A percentile compares a stretch with the other conserved stretches of the same genome.
phyloP scores from a whole-genome alignment of 2,888 invertebrate species.

The Criorhina ranunculi region DNA sequence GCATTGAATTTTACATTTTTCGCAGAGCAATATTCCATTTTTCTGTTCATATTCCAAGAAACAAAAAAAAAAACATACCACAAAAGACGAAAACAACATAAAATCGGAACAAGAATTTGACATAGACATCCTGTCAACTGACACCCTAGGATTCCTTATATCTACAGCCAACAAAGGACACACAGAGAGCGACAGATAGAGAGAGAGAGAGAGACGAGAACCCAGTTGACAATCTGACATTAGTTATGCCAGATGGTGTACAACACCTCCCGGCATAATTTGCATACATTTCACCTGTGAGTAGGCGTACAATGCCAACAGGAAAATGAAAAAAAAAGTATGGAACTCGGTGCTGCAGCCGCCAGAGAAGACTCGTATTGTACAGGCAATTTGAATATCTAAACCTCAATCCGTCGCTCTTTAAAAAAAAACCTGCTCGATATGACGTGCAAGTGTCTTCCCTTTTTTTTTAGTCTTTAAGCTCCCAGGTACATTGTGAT shows the following conservation, averaged over 20 bases:
- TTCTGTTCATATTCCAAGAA: not conserved
- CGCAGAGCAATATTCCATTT: conserved; percentile 3
- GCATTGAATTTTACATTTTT: conserved; percentile 55
- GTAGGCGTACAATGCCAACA: conserved; percentile 41
- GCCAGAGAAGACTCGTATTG: conserved; percentile 19
- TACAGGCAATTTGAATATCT: conserved; percentile 57
- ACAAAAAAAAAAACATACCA: not conserved
- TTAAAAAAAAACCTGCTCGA: conserved; percentile 13
- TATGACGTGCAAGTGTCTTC: conserved; percentile 26
- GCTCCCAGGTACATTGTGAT: not conserved
- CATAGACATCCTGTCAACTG: conserved; percentile 62
- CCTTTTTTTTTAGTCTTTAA: not conserved
- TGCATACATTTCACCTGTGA: conserved; percentile 72
- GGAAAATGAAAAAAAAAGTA: conserved; percentile 25
- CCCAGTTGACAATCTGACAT: conserved; percentile 70
- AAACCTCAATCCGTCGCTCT: conserved; percentile 52
- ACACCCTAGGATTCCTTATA: conserved; percentile 1
- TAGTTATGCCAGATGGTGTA: conserved; percentile 75
- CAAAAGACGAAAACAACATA: conserved; percentile 4
- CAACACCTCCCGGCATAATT: conserved; percentile 73
- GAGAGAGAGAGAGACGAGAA: conserved; percentile 12
- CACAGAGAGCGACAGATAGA: not conserved
- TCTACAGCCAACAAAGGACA: conserved; percentile 45
- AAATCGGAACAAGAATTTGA: conserved; percentile 51
- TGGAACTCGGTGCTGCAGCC: conserved; percentile 23